phyloP scores from a whole-genome alignment of 2,888 invertebrate species.

The Hybos culiciformis region DNA sequence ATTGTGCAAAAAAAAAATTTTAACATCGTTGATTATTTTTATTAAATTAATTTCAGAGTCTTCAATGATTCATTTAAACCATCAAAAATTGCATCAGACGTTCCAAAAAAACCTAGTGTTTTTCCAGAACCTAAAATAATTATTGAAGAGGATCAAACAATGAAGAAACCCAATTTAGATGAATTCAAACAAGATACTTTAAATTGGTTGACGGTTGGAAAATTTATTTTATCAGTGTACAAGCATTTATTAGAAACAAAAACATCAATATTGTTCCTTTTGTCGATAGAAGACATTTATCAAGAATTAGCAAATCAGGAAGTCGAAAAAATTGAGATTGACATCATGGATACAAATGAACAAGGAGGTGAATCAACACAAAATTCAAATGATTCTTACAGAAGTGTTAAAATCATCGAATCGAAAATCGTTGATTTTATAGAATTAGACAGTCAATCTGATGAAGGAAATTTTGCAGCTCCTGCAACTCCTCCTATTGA shows the following conservation, averaged over 20 bases:
- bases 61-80: slow-evolving; percentile 6
- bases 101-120: slow-evolving; percentile 15
- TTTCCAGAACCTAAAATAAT: slow-evolving; percentile 15
- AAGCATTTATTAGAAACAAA: slow-evolving; percentile 43
- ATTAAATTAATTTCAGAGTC: slow-evolving; percentile 9
- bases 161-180: slow-evolving; percentile 16
- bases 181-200: slow-evolving; percentile 32
- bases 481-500: slow-evolving; percentile 16
- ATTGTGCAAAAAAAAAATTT: no score
- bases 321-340: slow-evolving; percentile 30
- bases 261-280: slow-evolving; percentile 30
- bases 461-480: slow-evolving; percentile 14
- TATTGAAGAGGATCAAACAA: slow-evolving; percentile 9
- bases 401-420: no score
- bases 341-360: slow-evolving; percentile 32
- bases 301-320: slow-evolving; percentile 30
- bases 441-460: slow-evolving; percentile 14
- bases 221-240: slow-evolving; percentile 50
- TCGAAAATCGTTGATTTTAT: slow-evolving; percentile 14
- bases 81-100: no score
- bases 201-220: slow-evolving; percentile 53
- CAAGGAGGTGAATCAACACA: slow-evolving; percentile 13
- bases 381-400: slow-evolving; percentile 13
- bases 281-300: slow-evolving; percentile 31
- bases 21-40: background rate